Evolutionary conservation across 2,888 invertebrate species (phyloP), one percentile per base, ranked within the genome.

Genomic region (Liposcelis brunnea): DNA sequence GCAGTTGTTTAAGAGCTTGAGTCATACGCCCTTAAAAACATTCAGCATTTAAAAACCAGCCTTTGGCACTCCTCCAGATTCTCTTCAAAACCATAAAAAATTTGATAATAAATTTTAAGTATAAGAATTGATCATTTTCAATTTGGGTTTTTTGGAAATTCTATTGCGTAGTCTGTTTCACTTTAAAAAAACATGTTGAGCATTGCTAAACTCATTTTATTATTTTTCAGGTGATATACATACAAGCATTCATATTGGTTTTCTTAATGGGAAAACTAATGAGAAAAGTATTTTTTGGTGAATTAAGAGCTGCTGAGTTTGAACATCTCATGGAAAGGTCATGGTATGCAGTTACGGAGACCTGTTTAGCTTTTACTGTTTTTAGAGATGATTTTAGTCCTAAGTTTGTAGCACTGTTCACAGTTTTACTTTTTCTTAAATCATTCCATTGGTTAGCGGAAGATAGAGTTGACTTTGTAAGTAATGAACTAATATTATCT

Each of bases 281-380:
- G 68, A 75, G 90, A 58, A 91, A 86, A 69, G 76, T 87, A 60
- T 97, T 97, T 68, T 90, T 97, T 69, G 95, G 95, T 31, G 89
- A 90, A 57, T 66, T 97, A 45, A 72, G 95, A 55, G 82, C 94
- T 47, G 91, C 94, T 38, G 97, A 97, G 70, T 85, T 94, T 65
- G 97, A 97, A 89, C 95, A 97, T 68, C 70, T 98, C 56, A 84
- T 95, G 62, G 98, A 98, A 63, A 74, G 94, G 53, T 90, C 94
- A 40, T 95, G 98, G 97, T 98, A 98, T 70, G 97, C 98, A 6
- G 81, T 99, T 49, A 95, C 97, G n/a, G 98, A 99, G 69, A 98
- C 98, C 15, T 98, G 98, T 65, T 68, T 99, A 56, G 98, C 98
- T 8, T 98, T 98, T 63, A 98, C 97, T 35, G 93, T 97, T 8